phyloP scores from a whole-genome alignment of 2,888 invertebrate species.

The Leptinotarsa haldemani region DNA sequence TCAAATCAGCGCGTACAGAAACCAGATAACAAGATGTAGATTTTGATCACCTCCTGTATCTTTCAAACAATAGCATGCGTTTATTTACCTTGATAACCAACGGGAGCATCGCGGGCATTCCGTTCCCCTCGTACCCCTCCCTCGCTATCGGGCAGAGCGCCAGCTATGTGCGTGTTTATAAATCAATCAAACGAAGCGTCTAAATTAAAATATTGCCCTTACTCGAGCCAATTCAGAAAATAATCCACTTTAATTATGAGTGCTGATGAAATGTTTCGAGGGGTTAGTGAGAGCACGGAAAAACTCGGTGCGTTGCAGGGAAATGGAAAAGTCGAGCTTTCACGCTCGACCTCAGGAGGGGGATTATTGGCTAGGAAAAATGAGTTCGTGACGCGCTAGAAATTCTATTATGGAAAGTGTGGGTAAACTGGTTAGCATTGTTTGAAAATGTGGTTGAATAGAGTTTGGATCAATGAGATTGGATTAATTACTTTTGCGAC shows the following conservation, averaged over 20 bases:
- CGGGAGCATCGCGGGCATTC: conserved; percentile 26
- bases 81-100: conserved; percentile 26
- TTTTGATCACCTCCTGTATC: conserved; percentile 7
- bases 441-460: background rate
- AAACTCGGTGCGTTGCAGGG: conserved; percentile 10
- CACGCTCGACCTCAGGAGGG: background rate
- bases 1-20: background rate
- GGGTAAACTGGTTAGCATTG: conserved; percentile 1
- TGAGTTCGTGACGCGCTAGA: conserved; percentile 4
- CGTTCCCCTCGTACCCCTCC: background rate
- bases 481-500: background rate
- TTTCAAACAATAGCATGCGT: conserved; percentile 17
- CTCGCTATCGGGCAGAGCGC: conserved; percentile 21
- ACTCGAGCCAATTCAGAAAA: conserved; percentile 49
- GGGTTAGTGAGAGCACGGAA: conserved; percentile 32
- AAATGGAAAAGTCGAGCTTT: conserved; percentile 3
- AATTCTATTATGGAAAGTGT: conserved; percentile 2
- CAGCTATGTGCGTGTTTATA: conserved; percentile 48
- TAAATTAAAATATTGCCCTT: conserved; percentile 50
- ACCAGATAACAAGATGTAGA: background rate
- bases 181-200: conserved; percentile 51
- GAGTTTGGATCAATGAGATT: background rate
- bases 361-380: conserved; percentile 4
- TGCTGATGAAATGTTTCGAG: conserved; percentile 47
- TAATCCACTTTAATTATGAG: conserved; percentile 52